Evolutionary conservation across 2,113 vertebrate species (phyloP).

Genomic region (Toxotes jaculatrix): DNA sequence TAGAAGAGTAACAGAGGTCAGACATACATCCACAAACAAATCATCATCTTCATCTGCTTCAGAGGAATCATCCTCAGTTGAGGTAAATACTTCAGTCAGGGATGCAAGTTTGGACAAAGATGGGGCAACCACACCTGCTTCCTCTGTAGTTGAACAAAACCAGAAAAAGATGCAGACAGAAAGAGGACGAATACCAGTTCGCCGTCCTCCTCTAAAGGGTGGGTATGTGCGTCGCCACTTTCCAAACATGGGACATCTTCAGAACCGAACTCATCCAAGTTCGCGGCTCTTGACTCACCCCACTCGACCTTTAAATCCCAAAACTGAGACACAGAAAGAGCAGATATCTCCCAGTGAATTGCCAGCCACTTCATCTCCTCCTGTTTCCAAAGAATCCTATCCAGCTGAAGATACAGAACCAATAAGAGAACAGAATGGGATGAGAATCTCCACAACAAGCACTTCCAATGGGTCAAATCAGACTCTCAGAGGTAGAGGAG

Average conservation of each 20-base stretch:
- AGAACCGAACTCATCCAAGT: conserved; percentile 47
- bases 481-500: conserved; percentile 1
- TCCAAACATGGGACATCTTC: conserved; percentile 16
- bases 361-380: neutral
- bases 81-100: neutral
- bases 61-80: conserved; percentile 10
- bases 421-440: neutral
- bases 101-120: neutral
- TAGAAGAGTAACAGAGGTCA: conserved; percentile 1
- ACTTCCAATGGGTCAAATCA: conserved; percentile 7
- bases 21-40: neutral
- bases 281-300: conserved; percentile 10
- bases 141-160: conserved; percentile 17
- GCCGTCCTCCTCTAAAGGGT: neutral
- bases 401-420: neutral
- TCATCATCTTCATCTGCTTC: conserved; percentile 29
- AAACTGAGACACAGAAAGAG: conserved; percentile 15
- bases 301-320: conserved; percentile 7
- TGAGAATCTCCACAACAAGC: neutral
- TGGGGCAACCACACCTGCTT: neutral
- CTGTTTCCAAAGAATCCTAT: neutral
- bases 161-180: conserved; percentile 8
- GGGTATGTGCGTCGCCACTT: neutral
- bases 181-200: conserved; percentile 7
- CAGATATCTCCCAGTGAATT: neutral